Conservation (phyloP, 2,797 vertebrate genomes). For the Sebastiscus albofasciatus region DNA sequence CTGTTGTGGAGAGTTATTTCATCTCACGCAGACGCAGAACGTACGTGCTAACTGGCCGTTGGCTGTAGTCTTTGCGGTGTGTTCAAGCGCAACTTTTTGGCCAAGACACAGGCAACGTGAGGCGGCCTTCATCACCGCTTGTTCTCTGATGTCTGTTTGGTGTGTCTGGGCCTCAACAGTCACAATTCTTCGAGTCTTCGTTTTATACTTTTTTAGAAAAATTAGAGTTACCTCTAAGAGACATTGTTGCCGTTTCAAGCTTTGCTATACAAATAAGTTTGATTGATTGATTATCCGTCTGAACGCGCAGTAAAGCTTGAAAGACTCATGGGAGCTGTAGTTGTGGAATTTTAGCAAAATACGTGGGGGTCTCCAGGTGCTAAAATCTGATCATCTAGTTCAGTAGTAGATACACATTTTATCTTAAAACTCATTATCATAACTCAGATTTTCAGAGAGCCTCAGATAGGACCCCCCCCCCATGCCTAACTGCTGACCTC, state of each 20-base stretch:
- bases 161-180: no score
- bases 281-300: not conserved
- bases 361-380: not conserved
- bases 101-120: no score
- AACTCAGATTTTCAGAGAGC: no score
- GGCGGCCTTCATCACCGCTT: no score
- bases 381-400: not conserved
- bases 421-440: not conserved
- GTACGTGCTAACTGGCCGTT: no score
- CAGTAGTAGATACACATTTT: not conserved
- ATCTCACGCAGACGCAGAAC: rapidly evolving
- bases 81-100: no score
- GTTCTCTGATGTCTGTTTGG: no score
- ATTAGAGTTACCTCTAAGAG: not conserved
- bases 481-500: not conserved
- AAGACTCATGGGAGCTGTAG: not conserved
- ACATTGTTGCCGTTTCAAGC: not conserved
- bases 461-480: not conserved
- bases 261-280: not conserved
- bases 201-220: not conserved
- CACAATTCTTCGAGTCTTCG: no score
- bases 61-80: no score
- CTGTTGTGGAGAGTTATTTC: no score
- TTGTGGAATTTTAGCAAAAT: not conserved
- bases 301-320: not conserved